Conservation (phyloP, 2,113 vertebrate genomes). For the Ceyx cyanopectus region DNA sequence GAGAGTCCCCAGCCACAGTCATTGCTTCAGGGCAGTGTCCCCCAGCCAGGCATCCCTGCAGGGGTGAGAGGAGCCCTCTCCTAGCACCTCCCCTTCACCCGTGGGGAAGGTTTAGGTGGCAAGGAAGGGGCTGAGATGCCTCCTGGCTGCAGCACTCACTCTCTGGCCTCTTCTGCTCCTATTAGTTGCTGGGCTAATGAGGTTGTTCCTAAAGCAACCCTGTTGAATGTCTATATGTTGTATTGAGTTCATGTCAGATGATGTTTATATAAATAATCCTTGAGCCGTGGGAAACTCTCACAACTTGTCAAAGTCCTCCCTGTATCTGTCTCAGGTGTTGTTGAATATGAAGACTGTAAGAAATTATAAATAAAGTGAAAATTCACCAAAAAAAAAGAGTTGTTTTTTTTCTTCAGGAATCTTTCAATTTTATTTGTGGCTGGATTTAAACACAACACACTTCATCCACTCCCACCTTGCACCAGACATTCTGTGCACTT, state of each 20-base stretch:
- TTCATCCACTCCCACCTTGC: neutral
- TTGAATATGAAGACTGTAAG: neutral
- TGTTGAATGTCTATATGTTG: neutral
- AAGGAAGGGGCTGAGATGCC: neutral
- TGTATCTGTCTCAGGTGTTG: neutral
- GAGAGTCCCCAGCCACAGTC: neutral
- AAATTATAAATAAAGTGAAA: neutral
- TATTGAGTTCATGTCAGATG: slow-evolving; percentile 45
- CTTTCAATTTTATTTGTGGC: neutral
- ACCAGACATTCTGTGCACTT: neutral
- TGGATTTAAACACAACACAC: neutral
- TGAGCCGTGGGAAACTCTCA: slow-evolving; percentile 13
- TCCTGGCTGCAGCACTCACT: neutral
- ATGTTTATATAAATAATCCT: slow-evolving; percentile 24
- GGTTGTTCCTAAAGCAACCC: slow-evolving; percentile 31
- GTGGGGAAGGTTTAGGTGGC: neutral
- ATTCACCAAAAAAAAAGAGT: neutral
- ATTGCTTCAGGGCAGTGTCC: neutral
- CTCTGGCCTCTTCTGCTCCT: neutral
- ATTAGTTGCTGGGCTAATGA: neutral
- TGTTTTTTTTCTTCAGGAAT: neutral
- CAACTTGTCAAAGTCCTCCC: neutral
- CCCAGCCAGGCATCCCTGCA: neutral
- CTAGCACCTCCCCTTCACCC: neutral
- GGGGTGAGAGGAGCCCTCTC: neutral